Evolutionary conservation across 2,113 vertebrate species (phyloP).

Genomic region (Marcusenius ussheri): DNA sequence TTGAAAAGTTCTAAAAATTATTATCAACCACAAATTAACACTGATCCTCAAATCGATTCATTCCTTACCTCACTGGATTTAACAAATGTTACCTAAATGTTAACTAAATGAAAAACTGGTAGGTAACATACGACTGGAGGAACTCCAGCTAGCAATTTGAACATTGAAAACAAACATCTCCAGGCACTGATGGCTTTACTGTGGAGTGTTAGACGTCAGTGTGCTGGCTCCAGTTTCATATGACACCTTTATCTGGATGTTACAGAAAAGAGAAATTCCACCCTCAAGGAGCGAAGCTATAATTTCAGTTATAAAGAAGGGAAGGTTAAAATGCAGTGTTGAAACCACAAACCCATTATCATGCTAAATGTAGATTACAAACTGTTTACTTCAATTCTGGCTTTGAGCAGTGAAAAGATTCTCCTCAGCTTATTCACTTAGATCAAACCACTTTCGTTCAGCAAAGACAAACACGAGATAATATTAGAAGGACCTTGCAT

Average conservation of each 20-base stretch:
- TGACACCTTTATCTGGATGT: too few species aligned
- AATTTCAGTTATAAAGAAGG: neutral
- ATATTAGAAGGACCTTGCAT: neutral
- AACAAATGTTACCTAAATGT: neutral
- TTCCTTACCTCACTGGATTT: neutral
- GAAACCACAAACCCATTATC: neutral
- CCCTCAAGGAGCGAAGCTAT: neutral
- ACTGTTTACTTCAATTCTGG: neutral
- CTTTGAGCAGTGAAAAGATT: neutral
- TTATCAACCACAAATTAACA: too few species aligned
- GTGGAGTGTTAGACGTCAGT: neutral
- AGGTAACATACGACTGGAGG: too few species aligned
- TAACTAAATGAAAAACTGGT: too few species aligned
- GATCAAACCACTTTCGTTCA: neutral
- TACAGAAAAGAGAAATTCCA: neutral
- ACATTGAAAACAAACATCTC: neutral
- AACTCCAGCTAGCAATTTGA: too few species aligned
- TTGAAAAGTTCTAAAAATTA: too few species aligned
- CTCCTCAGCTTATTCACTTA: neutral
- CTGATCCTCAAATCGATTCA: too few species aligned
- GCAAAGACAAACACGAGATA: neutral
- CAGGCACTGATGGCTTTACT: neutral
- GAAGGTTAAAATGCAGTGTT: neutral
- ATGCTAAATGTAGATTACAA: neutral
- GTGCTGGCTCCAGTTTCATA: too few species aligned